Evolutionary conservation across 2,888 invertebrate genomes (phyloP), one percentile per base, ranked within the genome.

Genomic region (Acrobasis consociella): DNA sequence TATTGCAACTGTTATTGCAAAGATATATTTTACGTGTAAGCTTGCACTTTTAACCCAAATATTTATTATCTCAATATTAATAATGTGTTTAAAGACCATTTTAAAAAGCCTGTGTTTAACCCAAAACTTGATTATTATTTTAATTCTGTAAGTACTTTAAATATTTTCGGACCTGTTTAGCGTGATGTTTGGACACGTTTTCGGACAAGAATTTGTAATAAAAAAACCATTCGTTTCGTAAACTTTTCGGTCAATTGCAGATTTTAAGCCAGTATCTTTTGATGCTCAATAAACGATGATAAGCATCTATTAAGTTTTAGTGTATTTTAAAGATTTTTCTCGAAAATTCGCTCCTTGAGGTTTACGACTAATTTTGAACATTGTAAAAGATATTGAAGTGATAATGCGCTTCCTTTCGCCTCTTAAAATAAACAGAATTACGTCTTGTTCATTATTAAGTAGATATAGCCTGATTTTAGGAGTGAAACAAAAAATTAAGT

Each of bases 31-130:
- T 5, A 56, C 16, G 39, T 46, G 42, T 42, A 52, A 58, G 51
- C 46, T 53, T 62, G 46, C 51, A 39, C 51, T 15, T 31, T 62
- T 62, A 56, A 56, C 56, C 56, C 42, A 42, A 56, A 56, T 56
- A 42, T 56, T 56, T 56, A 42, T 56, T 56, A 56, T 13, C 46
- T 56, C 42, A 56, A 56, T 56, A 46, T 17, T 8, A 56, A 56
- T 56, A 46, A 56, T 16, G 42, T 56, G 56, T 56, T 56, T 16
- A 42, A 56, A 42, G 42, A 17, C 22, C 15, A 11, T 39, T 38
- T 39, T 16, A 16, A 56, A 42, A 42, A 42, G 13, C 13, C 17
- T 39, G 1, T 17, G 39, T 42, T 56, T 17, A 13, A 56, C 56
- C 56, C 15, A 55, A 55, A 55, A 56, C 17, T 9, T 38, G 42